phyloP scores from a whole-genome alignment of 37 sponge, comb jelly and placozoan species.

The Halichondria panicea region DNA sequence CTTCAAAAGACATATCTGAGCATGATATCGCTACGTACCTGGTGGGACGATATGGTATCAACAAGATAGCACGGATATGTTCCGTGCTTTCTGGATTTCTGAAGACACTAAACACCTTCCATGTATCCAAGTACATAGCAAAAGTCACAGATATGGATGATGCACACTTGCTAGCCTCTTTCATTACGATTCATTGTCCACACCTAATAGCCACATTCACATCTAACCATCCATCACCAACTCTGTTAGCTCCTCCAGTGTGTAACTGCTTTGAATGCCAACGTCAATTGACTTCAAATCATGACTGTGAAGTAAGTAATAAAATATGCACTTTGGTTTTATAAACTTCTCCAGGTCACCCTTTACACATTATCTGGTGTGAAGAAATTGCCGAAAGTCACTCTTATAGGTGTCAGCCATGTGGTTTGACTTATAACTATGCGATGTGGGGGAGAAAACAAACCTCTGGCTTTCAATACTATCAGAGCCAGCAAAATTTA shows the following conservation, averaged over 20 bases:
- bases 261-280: background rate
- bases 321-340: no score
- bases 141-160: background rate
- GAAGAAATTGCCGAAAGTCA: no score
- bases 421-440: slow-evolving; percentile 7
- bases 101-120: background rate
- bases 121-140: background rate
- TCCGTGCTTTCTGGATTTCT: background rate
- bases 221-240: background rate
- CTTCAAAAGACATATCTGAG: background rate
- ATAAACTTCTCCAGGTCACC: no score
- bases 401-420: background rate
- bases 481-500: background rate
- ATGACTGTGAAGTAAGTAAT: background rate
- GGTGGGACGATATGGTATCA: background rate
- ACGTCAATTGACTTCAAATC: background rate
- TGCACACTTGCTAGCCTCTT: background rate
- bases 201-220: background rate
- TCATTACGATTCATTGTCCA: background rate
- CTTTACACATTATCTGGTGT: no score
- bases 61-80: background rate
- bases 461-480: slow-evolving; percentile 1
- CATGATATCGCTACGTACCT: background rate
- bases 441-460: background rate
- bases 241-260: slow-evolving; percentile 2